Base-by-base conservation (phyloP, 1,140 invertebrate species). In the Hylaeus volcanicus region DNA sequence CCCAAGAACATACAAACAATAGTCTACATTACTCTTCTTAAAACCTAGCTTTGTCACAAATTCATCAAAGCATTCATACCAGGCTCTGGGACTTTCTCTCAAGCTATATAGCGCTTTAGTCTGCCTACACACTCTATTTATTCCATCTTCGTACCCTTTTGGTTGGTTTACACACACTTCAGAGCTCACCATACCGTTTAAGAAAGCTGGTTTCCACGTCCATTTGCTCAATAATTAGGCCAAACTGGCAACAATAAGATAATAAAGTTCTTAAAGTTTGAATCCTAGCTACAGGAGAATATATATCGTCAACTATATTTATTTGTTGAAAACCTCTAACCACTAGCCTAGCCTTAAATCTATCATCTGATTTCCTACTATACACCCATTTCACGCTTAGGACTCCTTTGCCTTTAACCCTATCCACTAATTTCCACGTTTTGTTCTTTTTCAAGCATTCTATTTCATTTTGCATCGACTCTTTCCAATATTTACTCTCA, bases 71-170 rank as follows among this genome's bases (percentile, higher is more conserved):
- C 79, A 84, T 9, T 88, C 77, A 79, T 89, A 85, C 90, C 89
- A 92, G 1, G 56, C 55, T 48, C 88, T 69, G 9, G 87, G 86
- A 45, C 85, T 85, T 83, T 89, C 86, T 72, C 81, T 83, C 26
- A 92, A 79, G 5, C 90, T 90, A 79, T 92, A 92, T 2, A 92
- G 66, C 26, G 86, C 74, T 81, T 91, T 90, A 65, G 75, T 63
- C 61, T 89, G 80, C 74, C 78, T 82, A 74, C 66, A 89, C 6
- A 89, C 86, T 71, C 69, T 86, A 48, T 74, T 63, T 64, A 77
- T 72, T 14, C 64, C 60, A 78, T 81, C 70, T 26, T 82, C 66
- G 76, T 81, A 90, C 51, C 65, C 63, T 15, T n/a, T 56, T 9
- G 63, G 73, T 75, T 65, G 51, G 37, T 51, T 58, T 43, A 72